Percentiles rank a stretch among this genome's conserved stretches.
These are phyloP conservation scores for Penaeus japonicus DNA, from an alignment of 1,140 invertebrate species.

Conservation along the genomic window DNA sequence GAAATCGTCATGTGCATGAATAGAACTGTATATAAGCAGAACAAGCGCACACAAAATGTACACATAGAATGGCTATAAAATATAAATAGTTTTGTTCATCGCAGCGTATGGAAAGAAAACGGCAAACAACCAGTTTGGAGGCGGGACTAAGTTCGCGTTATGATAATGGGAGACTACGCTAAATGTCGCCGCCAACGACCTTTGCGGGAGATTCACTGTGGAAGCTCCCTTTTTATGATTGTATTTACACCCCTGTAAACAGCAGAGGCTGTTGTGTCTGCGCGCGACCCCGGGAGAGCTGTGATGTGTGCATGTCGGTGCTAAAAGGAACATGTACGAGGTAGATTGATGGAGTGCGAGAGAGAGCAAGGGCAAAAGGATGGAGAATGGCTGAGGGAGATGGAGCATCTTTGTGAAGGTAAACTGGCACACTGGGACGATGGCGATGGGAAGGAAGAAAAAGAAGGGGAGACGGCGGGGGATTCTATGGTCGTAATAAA, in stretches of 20 bases:
- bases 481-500: too few species aligned
- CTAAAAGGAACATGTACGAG: neutral
- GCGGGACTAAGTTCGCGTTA: neutral
- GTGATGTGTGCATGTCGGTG: neutral
- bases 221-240: neutral
- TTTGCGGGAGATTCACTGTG: neutral
- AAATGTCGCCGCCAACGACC: slow-evolving; percentile 9
- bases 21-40: too few species aligned
- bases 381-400: neutral
- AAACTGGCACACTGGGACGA: too few species aligned
- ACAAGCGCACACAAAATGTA: too few species aligned
- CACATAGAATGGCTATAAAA: too few species aligned
- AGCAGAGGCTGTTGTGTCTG: neutral
- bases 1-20: too few species aligned
- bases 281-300: neutral
- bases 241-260: slow-evolving; percentile 10
- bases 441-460: too few species aligned
- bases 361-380: neutral
- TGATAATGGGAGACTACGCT: slow-evolving; percentile 1
- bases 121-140: too few species aligned
- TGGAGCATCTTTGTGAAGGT: too few species aligned
- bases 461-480: too few species aligned
- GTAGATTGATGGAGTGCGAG: neutral
- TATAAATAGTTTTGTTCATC: too few species aligned
- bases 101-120: too few species aligned